A percentile compares a stretch with the other conserved stretches of the same genome.
phyloP scores from a whole-genome alignment of 2,888 invertebrate species.

The Acleris cristana region DNA sequence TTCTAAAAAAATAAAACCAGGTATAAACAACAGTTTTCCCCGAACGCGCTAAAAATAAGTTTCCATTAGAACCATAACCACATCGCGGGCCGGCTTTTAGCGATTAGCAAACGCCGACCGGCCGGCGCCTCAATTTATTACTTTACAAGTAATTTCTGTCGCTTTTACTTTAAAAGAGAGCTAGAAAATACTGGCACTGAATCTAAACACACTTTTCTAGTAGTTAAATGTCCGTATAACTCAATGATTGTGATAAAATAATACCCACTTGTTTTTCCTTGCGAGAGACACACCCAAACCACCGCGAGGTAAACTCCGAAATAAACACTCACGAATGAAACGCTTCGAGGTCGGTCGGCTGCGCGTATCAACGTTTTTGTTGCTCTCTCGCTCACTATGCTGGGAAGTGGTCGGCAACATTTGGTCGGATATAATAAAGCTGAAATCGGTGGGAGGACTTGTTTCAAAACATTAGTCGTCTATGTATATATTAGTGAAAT shows the following conservation, averaged over 20 bases:
- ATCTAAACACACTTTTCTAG: constrained; percentile 15
- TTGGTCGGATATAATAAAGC: constrained; percentile 35
- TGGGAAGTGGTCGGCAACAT: constrained; percentile 55
- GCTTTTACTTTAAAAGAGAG: background rate
- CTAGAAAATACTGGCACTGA: constrained; percentile 3
- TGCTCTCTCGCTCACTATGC: constrained; percentile 67
- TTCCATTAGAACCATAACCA: constrained; percentile 48
- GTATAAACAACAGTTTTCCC: constrained; percentile 50
- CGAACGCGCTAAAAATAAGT: constrained; percentile 67
- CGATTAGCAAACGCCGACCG: constrained; percentile 53
- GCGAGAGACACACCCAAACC: constrained; percentile 72
- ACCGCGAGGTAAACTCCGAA: constrained; percentile 67
- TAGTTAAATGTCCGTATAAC: background rate
- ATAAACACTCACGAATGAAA: constrained; percentile 62
- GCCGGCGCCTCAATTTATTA: constrained; percentile 29
- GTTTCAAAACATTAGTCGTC: background rate
- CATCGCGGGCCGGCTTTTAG: constrained; percentile 59
- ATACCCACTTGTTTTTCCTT: constrained; percentile 67
- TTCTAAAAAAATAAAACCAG: constrained; percentile 57
- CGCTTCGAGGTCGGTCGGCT: constrained; percentile 62
- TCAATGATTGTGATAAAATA: constrained; percentile 11
- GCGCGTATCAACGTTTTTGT: constrained; percentile 62
- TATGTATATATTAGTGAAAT: background rate
- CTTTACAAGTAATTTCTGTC: constrained; percentile 21
- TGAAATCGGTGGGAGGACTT: background rate